These are phyloP conservation scores for Pelodiscus sinensis DNA, from an alignment of 2,113 vertebrate species.

Conservation along the genomic window DNA sequence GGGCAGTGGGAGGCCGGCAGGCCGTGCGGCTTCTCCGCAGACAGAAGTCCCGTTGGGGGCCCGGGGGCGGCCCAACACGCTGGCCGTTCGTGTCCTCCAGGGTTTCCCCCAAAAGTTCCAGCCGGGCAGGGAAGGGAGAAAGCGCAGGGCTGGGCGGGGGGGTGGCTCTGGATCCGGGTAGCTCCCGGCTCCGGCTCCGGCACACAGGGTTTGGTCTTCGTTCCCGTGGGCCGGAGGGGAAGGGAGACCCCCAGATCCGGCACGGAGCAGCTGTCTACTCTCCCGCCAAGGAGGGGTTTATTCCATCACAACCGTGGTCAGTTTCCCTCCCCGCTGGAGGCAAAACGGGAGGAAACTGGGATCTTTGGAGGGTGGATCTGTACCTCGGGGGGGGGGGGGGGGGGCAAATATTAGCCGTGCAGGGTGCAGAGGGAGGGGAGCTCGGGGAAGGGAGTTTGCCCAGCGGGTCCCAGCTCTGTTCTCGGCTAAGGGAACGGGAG, in stretches of 20 bases:
- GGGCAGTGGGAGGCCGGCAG: neutral
- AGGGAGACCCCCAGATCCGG: neutral
- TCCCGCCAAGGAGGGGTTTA: neutral
- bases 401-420: neutral
- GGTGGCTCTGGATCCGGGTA: no score
- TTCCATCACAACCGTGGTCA: neutral
- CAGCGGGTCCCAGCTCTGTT: neutral
- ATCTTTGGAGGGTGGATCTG: neutral
- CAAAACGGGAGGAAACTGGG: neutral
- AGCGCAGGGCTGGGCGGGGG: neutral
- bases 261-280: neutral
- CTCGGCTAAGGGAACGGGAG: neutral
- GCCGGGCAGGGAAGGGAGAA: neutral
- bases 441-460: neutral
- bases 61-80: neutral
- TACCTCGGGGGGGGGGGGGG: accelerated
- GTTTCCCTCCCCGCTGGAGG: neutral
- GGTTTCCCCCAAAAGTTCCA: neutral
- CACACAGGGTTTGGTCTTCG: neutral
- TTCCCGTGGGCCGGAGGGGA: neutral
- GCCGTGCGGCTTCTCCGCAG: neutral
- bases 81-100: neutral
- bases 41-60: neutral
- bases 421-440: no score
- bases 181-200: neutral